Percentiles rank a stretch among this genome's conserved stretches.
Evolutionary conservation across 2,888 invertebrate genomes (phyloP).

Genomic region (Hermaeophaga mercurialis): DNA sequence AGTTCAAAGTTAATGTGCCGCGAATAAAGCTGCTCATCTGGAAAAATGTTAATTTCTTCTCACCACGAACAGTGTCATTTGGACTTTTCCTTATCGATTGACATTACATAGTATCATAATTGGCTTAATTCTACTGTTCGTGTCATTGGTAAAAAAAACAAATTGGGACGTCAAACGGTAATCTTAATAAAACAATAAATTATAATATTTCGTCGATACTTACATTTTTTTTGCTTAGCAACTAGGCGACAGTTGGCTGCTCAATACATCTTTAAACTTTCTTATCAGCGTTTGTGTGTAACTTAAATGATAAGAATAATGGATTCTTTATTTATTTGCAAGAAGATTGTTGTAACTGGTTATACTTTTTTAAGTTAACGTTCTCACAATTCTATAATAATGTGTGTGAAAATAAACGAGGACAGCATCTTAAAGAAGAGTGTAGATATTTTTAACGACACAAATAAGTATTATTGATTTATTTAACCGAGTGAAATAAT

Average conservation of each 20-base stretch:
- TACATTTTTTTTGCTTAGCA: slow-evolving; percentile 6
- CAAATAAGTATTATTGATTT: no score
- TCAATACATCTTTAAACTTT: slow-evolving; percentile 12
- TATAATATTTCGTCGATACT: no score
- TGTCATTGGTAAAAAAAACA: no score
- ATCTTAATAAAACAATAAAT: no score
- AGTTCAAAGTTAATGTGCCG: neutral
- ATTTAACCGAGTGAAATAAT: no score
- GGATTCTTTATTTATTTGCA: slow-evolving; percentile 16
- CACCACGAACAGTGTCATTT: neutral
- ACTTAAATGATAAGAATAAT: slow-evolving; percentile 23
- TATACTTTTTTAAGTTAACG: slow-evolving; percentile 6
- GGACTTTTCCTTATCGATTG: no score
- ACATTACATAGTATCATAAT: no score
- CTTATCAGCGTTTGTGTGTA: slow-evolving; percentile 21
- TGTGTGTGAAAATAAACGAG: slow-evolving; percentile 1
- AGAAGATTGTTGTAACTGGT: neutral
- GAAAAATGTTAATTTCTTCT: neutral
- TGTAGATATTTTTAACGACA: no score
- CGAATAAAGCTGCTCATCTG: neutral
- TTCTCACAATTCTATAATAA: slow-evolving; percentile 1
- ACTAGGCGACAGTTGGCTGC: neutral
- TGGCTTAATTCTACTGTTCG: no score
- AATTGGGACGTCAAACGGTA: no score
- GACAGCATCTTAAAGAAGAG: slow-evolving; percentile 1